Conservation (phyloP, 1,140 invertebrate genomes). For the Colletes gigas region DNA sequence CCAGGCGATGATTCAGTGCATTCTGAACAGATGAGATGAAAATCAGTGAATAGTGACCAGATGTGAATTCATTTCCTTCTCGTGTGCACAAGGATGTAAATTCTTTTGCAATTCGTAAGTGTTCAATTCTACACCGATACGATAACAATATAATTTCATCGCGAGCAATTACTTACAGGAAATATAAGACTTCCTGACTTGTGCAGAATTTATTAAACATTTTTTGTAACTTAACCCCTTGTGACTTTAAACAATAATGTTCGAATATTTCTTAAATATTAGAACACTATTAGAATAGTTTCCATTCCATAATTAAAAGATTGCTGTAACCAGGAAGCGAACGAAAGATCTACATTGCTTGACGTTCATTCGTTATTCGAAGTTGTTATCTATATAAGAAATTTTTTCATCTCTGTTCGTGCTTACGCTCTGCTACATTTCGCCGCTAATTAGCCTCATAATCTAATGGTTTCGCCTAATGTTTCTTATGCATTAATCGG, state of each 20-base stretch:
- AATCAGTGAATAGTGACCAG: slow-evolving; percentile 6
- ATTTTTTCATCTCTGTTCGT: no score
- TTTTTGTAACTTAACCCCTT: no score
- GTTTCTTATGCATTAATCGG: not conserved
- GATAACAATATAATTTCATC: not conserved
- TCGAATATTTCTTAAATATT: no score
- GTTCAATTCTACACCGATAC: not conserved
- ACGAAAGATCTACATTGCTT: no score
- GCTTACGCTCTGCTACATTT: not conserved
- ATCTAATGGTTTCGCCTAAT: not conserved
- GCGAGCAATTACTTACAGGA: not conserved
- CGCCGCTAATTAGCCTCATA: not conserved
- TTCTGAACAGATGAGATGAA: slow-evolving; percentile 44
- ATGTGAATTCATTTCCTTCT: not conserved
- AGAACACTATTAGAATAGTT: no score
- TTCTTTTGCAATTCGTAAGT: not conserved
- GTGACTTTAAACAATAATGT: no score
- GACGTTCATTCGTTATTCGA: no score
- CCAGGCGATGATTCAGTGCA: slow-evolving; percentile 9
- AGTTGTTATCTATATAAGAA: no score
- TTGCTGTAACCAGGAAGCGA: no score
- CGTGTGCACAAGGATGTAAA: not conserved
- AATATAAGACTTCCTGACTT: not conserved
- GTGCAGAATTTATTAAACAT: not conserved
- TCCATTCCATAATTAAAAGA: no score